Evolutionary conservation across 2,797 vertebrate species (phyloP).

Genomic region (Toxotes lorentzi): DNA sequence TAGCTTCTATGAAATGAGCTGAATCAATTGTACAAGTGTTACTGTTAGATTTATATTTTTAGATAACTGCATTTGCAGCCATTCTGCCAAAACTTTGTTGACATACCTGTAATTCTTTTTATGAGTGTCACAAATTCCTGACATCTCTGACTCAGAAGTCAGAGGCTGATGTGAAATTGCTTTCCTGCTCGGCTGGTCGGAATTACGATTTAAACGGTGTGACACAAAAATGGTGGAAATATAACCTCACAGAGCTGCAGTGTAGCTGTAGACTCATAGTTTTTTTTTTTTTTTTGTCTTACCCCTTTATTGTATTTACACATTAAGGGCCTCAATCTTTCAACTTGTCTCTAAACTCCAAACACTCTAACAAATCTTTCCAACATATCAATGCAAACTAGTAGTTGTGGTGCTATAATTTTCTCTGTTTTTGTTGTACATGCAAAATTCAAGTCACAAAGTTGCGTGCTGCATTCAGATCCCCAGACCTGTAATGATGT

Average conservation of each 20-base stretch:
- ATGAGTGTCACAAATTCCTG: too few relatives aligned
- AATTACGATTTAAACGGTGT: background rate
- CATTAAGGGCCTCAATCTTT: too few relatives aligned
- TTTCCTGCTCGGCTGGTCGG: background rate
- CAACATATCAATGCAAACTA: background rate
- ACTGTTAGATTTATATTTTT: too few relatives aligned
- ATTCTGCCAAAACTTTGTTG: background rate
- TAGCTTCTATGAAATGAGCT: background rate
- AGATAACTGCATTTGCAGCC: background rate
- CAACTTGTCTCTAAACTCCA: too few relatives aligned
- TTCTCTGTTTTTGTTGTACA: background rate
- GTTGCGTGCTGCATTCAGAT: conserved; percentile 3
- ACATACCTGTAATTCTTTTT: background rate
- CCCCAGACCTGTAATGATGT: background rate
- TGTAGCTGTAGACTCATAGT: too few relatives aligned
- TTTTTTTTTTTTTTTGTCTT: too few relatives aligned
- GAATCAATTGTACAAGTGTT: background rate
- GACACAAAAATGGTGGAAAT: too few relatives aligned
- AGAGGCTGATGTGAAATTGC: background rate
- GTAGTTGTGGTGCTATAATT: background rate
- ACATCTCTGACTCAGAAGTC: too few relatives aligned
- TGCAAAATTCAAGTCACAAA: background rate
- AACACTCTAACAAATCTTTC: background rate
- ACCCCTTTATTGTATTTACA: too few relatives aligned
- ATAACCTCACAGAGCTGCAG: too few relatives aligned